phyloP scores from a whole-genome alignment of 2,888 invertebrate species.

The Cremastinae sp. region DNA sequence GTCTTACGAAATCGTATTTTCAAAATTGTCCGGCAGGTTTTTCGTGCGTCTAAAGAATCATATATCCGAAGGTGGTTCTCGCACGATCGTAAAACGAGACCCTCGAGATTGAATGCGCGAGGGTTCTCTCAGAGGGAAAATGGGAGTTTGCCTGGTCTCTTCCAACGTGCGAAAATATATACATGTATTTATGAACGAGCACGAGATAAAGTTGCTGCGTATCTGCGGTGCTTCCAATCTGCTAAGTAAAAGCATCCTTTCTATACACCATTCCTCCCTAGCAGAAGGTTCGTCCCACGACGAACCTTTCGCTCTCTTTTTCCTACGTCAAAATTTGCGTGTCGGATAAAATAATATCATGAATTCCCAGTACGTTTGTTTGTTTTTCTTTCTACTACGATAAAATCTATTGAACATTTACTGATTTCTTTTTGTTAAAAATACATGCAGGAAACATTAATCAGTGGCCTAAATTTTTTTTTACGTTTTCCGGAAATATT shows the following conservation, averaged over 20 bases:
- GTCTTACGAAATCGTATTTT: not conserved
- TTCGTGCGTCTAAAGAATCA: not conserved
- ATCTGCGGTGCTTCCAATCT: slow-evolving; percentile 69
- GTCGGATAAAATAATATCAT: slow-evolving; percentile 65
- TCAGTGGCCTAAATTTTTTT: no score
- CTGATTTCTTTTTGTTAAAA: no score
- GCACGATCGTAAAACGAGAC: slow-evolving; percentile 7
- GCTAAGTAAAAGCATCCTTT: slow-evolving; percentile 73
- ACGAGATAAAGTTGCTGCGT: slow-evolving; percentile 29
- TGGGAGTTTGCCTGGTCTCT: slow-evolving; percentile 20
- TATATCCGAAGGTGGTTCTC: not conserved
- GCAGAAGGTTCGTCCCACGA: no score
- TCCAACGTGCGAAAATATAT: slow-evolving; percentile 18
- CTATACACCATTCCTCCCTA: slow-evolving; percentile 30
- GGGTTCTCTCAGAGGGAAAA: slow-evolving; percentile 23
- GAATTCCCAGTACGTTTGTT: no score
- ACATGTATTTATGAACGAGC: not conserved
- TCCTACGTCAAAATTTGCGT: slow-evolving; percentile 63
- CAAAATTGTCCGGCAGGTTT: not conserved
- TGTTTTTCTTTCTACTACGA: no score
- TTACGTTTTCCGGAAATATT: no score
- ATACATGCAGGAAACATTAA: no score
- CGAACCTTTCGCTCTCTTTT: slow-evolving; percentile 29
- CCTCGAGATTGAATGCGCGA: slow-evolving; percentile 14
- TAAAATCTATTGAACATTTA: no score